These are phyloP conservation scores for Drosophila longiperda DNA, from an alignment of 2,888 invertebrate species.

Conservation along the genomic window DNA sequence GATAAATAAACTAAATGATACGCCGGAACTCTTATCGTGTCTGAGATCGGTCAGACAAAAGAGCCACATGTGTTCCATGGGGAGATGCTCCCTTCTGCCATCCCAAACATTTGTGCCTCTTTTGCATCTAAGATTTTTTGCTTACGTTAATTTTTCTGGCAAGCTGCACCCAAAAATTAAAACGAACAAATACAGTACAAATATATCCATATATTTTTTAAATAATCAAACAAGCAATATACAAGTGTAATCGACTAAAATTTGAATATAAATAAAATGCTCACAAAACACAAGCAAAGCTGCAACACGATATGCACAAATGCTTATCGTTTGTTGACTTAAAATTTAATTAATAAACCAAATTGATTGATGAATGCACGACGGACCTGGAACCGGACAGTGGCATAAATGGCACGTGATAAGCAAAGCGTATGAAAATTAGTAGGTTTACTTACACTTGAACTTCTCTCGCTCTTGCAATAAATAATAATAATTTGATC, in stretches of 20 bases:
- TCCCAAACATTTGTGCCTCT: background rate
- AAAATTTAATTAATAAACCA: slow-evolving; percentile 65
- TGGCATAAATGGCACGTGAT: slow-evolving; percentile 62
- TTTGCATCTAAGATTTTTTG: background rate
- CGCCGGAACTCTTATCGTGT: background rate
- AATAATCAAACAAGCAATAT: background rate
- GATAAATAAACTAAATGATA: background rate
- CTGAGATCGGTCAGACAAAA: background rate
- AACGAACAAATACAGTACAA: background rate
- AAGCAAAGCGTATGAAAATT: slow-evolving; percentile 17
- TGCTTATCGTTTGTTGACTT: slow-evolving; percentile 44
- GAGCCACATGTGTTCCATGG: background rate
- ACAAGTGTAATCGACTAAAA: background rate
- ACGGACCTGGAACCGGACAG: slow-evolving; percentile 13
- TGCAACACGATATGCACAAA: slow-evolving; percentile 27
- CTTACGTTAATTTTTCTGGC: background rate
- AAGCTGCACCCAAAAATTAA: background rate
- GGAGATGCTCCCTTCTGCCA: background rate
- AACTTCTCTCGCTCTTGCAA: slow-evolving; percentile 25
- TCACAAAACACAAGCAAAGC: slow-evolving; percentile 20
- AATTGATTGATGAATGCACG: slow-evolving; percentile 63
- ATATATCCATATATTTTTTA: background rate
- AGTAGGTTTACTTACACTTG: slow-evolving; percentile 12
- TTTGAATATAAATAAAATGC: background rate
- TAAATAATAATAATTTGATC: slow-evolving; percentile 48